Percentiles rank a stretch among this genome's conserved stretches.
Evolutionary conservation across 2,113 vertebrate genomes (phyloP).

Genomic region (Panthera leo): DNA sequence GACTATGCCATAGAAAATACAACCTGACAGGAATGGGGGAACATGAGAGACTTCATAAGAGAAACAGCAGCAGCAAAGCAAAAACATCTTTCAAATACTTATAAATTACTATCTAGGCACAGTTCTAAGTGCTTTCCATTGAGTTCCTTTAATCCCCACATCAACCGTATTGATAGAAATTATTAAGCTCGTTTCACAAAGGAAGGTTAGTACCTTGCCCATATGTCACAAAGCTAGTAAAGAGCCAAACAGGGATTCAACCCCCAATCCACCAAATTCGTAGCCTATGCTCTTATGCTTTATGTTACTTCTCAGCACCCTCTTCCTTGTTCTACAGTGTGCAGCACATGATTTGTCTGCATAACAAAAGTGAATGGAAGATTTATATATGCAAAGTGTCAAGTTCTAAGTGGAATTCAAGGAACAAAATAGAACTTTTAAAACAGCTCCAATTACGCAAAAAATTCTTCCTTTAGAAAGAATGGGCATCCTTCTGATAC

Average conservation of each 20-base stretch:
- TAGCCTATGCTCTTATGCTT: accelerated
- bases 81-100: background rate
- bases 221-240: background rate
- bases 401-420: background rate
- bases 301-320: background rate
- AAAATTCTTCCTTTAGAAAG: background rate
- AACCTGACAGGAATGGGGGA: accelerated
- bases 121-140: background rate
- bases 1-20: background rate
- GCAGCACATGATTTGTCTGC: background rate
- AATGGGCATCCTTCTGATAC: background rate
- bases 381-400: background rate
- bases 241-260: background rate
- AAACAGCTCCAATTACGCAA: background rate
- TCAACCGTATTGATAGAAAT: background rate
- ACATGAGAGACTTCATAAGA: background rate
- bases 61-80: background rate
- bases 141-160: background rate
- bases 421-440: background rate
- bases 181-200: background rate
- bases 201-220: background rate
- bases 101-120: background rate
- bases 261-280: background rate
- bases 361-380: background rate
- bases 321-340: accelerated